Evolutionary conservation across 2,113 vertebrate genomes (phyloP).

Genomic region (Toxotes jaculatrix): DNA sequence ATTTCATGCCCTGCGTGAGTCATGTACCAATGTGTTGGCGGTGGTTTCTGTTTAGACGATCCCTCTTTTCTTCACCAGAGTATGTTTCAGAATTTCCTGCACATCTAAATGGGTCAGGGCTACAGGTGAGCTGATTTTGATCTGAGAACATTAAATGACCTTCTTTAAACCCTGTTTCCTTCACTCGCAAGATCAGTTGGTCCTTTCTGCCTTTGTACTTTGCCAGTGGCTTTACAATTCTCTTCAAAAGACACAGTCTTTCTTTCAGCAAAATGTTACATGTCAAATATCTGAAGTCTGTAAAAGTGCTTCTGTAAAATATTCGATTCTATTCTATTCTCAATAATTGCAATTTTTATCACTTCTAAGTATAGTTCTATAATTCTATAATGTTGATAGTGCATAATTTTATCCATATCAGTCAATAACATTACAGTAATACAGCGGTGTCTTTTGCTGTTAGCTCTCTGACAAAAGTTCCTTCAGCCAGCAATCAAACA

Average conservation of each 20-base stretch:
- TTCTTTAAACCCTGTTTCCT: neutral
- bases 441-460: neutral
- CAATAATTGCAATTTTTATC: no score
- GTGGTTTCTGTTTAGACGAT: conserved; percentile 32
- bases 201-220: neutral
- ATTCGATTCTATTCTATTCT: no score
- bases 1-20: conserved; percentile 67
- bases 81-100: conserved; percentile 7
- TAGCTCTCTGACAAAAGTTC: neutral
- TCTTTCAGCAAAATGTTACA: neutral
- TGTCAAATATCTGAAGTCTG: neutral
- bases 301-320: no score
- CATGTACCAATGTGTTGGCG: conserved; percentile 54
- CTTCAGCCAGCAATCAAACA: neutral
- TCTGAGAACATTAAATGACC: neutral
- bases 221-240: neutral
- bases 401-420: neutral
- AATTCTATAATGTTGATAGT: neutral
- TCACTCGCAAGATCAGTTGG: neutral
- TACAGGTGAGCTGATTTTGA: conserved; percentile 10
- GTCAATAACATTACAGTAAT: no score
- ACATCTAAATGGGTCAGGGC: conserved; percentile 44
- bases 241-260: no score
- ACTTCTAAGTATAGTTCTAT: neutral
- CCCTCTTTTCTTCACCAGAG: conserved; percentile 16